These are phyloP conservation scores for Malurus leucopterus DNA, from an alignment of 2,797 vertebrate genomes.

Conservation along the genomic window DNA sequence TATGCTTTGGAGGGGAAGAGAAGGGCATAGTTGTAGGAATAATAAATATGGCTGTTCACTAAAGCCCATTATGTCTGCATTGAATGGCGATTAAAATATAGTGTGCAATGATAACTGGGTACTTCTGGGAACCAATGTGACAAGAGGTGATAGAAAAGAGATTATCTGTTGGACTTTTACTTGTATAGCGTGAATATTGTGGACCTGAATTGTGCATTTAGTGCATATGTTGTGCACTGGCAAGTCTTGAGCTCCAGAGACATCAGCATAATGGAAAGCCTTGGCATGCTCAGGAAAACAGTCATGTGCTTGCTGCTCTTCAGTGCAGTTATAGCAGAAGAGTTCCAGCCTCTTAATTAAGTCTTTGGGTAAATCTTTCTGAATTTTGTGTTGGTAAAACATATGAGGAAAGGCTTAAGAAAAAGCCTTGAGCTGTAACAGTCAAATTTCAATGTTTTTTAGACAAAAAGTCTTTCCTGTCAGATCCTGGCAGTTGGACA, in stretches of 20 bases:
- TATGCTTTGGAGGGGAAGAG: neutral
- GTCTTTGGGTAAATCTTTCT: neutral
- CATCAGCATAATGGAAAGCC: neutral
- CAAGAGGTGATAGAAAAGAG: neutral
- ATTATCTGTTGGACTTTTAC: neutral
- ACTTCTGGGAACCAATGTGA: neutral
- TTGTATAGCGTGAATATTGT: neutral
- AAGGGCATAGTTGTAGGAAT: neutral
- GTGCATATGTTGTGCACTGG: neutral
- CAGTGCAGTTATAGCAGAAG: neutral
- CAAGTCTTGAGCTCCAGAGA: neutral
- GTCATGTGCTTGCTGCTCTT: neutral
- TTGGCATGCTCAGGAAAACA: neutral
- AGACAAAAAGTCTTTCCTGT: neutral
- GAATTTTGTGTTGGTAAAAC: neutral
- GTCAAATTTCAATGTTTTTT: neutral
- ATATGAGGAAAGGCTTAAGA: neutral
- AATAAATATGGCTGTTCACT: slow-evolving; percentile 2
- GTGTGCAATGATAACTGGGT: neutral
- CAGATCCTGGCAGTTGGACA: neutral
- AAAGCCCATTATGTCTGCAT: neutral
- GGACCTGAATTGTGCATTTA: neutral
- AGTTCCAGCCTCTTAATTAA: neutral
- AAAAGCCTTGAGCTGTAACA: neutral
- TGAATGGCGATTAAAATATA: neutral